phyloP scores from a whole-genome alignment of 35 echinoderm and acorn worm species.

The Patiria miniata region DNA sequence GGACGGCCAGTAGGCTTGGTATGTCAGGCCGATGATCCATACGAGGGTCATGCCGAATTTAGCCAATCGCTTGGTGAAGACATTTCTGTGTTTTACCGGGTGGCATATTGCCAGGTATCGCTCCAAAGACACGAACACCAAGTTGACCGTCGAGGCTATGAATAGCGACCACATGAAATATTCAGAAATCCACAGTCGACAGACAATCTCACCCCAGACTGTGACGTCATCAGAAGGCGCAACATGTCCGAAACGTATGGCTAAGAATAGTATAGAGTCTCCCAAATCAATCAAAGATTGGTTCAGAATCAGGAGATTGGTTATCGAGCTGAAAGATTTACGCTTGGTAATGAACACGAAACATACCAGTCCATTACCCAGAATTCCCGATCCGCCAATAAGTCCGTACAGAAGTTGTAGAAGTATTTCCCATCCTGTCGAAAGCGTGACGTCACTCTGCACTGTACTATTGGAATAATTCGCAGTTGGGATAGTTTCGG shows the following conservation, averaged over 20 bases:
- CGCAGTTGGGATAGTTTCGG: not conserved
- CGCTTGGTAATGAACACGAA: constrained; percentile 70
- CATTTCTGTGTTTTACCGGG: constrained; percentile 76
- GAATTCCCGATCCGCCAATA: constrained; percentile 71
- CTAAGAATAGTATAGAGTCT: constrained; percentile 72
- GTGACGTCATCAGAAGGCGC: not conserved
- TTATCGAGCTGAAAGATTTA: constrained; percentile 72
- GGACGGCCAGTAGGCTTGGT: constrained; percentile 80
- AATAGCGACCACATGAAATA: constrained; percentile 84
- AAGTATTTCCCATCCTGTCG: not conserved
- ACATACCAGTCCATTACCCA: constrained; percentile 76
- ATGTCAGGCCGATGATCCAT: constrained; percentile 68
- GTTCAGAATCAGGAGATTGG: constrained; percentile 82
- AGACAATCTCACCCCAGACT: constrained; percentile 57
- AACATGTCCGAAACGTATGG: constrained; percentile 51
- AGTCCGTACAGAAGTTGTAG: constrained; percentile 57
- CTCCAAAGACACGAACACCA: constrained; percentile 81
- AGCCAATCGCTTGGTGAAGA: constrained; percentile 67
- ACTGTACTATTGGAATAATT: not conserved
- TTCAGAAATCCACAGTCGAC: constrained; percentile 76
- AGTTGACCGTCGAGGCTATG: constrained; percentile 80
- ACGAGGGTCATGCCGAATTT: constrained; percentile 55
- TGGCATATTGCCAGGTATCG: constrained; percentile 81
- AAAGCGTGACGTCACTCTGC: not conserved
- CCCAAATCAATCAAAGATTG: constrained; percentile 83